Percentiles rank a stretch among this genome's conserved stretches.
These are phyloP conservation scores for Drosophila flavopinicola DNA, from an alignment of 2,888 invertebrate genomes.

Conservation along the genomic window DNA sequence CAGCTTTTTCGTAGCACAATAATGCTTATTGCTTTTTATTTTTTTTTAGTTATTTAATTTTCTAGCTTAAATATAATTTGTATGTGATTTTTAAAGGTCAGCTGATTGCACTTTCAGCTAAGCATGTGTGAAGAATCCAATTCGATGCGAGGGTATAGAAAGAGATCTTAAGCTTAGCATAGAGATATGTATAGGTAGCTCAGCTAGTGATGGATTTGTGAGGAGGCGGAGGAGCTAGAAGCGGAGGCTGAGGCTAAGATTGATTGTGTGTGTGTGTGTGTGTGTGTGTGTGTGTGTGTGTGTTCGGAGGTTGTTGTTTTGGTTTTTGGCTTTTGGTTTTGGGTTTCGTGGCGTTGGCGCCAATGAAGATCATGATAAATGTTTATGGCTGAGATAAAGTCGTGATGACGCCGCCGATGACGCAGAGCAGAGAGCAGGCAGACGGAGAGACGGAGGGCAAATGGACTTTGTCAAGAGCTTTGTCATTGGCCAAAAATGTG, in stretches of 20 bases:
- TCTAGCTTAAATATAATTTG: too few species aligned
- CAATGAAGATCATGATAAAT: conserved; percentile 60
- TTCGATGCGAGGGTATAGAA: conserved; percentile 28
- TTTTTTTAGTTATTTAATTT: too few species aligned
- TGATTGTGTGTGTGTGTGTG: neutral
- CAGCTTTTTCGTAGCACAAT: too few species aligned
- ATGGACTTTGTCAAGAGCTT: conserved; percentile 53
- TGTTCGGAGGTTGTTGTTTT: conserved; percentile 5
- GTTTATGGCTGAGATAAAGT: conserved; percentile 27
- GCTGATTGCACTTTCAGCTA: too few species aligned
- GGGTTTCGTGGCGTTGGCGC: conserved; percentile 33
- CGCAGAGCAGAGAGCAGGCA: conserved; percentile 32
- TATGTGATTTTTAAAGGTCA: too few species aligned
- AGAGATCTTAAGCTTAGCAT: conserved; percentile 15
- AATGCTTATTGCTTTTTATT: too few species aligned
- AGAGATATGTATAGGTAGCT: conserved; percentile 4
- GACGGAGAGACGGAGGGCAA: conserved; percentile 14
- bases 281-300: neutral
- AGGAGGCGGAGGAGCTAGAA: conserved; percentile 17
- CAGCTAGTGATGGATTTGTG: conserved; percentile 16
- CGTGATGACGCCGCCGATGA: conserved; percentile 54
- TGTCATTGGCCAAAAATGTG: conserved; percentile 67
- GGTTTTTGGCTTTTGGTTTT: neutral
- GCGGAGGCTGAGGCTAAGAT: conserved; percentile 1
- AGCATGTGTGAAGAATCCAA: neutral